Evolutionary conservation across 2,113 vertebrate species (phyloP), one percentile per base, ranked within the genome.

Genomic region (Agelaius phoeniceus): DNA sequence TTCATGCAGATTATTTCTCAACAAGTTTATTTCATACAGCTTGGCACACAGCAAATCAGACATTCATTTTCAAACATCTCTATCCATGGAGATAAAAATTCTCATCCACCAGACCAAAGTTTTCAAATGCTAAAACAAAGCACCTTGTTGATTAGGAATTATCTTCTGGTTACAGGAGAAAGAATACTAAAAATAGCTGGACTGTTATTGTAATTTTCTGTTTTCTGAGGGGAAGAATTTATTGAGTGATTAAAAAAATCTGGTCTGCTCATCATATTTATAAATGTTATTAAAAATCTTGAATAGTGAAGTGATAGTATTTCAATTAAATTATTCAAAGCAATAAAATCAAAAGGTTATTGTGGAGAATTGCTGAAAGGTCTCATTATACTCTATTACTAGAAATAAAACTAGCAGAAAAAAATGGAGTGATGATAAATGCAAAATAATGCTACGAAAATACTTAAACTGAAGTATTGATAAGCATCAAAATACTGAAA

Each of bases 261-360:
- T 55, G 19, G 26, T 72, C 79, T 75, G 11, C 20, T 88, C 39
- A 67, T 48, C 4, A 3, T n/a, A 59, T 63, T 75, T 75, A 72
- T 51, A 76, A 72, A 76, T 55, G 37, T 62, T 84, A 39, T 49
- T 55, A 54, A 54, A 58, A 72, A 10, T 26, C 9, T 11, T 57
- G 15, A 88, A 55, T 8, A 63, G 14, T 19, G 49, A 90, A 71
- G 7, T 74, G 27, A 63, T 23, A 88, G 13, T 6, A 69, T 83
- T 87, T 79, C 6, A 73, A 67, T 75, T 78, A 18, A 75, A 75
- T 63, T 75, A 63, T 86, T 86, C 35, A 79, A 41, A 62, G 30
- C 33, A 94, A 89, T 89, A 88, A 76, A 86, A 89, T 48, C 26
- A 48, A 90, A 90, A 95, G 37, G 22, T 68, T 95, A 72, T 13